Base-by-base conservation (phyloP, 2,113 vertebrate genomes). In the Phalacrocorax brasilianus region DNA sequence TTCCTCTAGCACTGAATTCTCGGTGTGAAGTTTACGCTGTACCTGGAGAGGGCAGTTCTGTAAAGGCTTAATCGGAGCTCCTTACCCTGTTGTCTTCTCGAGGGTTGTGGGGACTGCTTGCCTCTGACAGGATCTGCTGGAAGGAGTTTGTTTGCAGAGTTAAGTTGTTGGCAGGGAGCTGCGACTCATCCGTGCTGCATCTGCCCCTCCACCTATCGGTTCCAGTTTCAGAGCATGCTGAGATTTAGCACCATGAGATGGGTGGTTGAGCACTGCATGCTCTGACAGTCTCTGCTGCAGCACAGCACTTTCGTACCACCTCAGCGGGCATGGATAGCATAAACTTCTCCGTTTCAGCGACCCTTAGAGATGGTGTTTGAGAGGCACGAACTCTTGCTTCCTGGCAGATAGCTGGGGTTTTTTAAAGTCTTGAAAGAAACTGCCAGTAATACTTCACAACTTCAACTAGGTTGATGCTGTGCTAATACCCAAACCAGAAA, bases 31-130 rank as follows among this genome's bases (percentile, higher is more conserved):
- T 32, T 86, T 13, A 45, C n/a, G 32, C 11, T 1, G 0, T 11
- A 33, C 17, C 56, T 3, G 6, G 76, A 11, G 35, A 61, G 52
- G 40, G 14, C 32, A 30, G 23, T 45, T 62, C 53, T 52, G 24
- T 17, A n/a, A 50, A 35, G 12, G 8, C 20, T 84, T 24, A 5
- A 15, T 0, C 66, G 50, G 52, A 53, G 47, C 45, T 88, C 4
- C 49, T 27, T 19, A 14, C 14, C 32, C 35, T 12, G 10, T 63
- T 45, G 21, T 24, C 44, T 32, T 22, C 44, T 61, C 0, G 1
- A 53, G 40, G 26, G 11, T 33, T 2, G 0, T 55, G 62, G 49
- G 35, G 58, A 68, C 7, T 11, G 1, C n/a, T 62, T 1, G 2
- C 13, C 50, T 61, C 33, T 22, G 12, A 28, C 47, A 27, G 49